Conservation (phyloP, 2,888 invertebrate species). For the Apodemia hepburni region DNA sequence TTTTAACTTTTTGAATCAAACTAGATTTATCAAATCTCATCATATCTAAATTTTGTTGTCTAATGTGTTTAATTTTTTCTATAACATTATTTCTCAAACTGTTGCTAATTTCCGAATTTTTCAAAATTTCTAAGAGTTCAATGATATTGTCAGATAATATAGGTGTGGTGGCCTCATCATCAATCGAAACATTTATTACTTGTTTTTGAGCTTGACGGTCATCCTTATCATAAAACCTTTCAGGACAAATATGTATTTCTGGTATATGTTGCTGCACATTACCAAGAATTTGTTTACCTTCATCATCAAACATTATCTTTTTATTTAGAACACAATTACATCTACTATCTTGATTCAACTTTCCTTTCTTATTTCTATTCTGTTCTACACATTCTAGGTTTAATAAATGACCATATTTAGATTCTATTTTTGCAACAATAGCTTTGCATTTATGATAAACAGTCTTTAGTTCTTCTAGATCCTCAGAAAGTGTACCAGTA, state of each 20-base stretch:
- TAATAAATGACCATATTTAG: conserved; percentile 63
- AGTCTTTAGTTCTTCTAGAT: conserved; percentile 52
- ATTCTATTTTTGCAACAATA: conserved; percentile 56
- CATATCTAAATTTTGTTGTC: conserved; percentile 46
- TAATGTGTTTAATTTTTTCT: conserved; percentile 47
- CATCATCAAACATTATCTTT: conserved; percentile 64
- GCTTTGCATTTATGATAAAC: conserved; percentile 59
- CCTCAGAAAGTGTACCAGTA: conserved; percentile 41
- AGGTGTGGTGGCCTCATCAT: conserved; percentile 40
- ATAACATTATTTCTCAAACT: conserved; percentile 49
- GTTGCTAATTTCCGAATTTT: conserved; percentile 40
- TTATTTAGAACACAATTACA: conserved; percentile 53
- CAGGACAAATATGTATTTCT: conserved; percentile 52
- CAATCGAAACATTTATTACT: conserved; percentile 41
- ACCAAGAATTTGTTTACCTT: conserved; percentile 49
- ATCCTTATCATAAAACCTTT: conserved; percentile 33
- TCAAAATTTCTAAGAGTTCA: conserved; percentile 45
- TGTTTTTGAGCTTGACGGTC: conserved; percentile 21
- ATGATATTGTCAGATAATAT: conserved; percentile 47
- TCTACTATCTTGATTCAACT: conserved; percentile 27
- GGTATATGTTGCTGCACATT: conserved; percentile 33
- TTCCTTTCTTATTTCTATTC: conserved; percentile 26
- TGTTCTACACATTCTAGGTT: conserved; percentile 36
- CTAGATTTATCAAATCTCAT: conserved; percentile 49
- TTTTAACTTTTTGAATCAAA: conserved; percentile 51